phyloP scores from a whole-genome alignment of 2,797 vertebrate species.

The Malacoctenus gilli region DNA sequence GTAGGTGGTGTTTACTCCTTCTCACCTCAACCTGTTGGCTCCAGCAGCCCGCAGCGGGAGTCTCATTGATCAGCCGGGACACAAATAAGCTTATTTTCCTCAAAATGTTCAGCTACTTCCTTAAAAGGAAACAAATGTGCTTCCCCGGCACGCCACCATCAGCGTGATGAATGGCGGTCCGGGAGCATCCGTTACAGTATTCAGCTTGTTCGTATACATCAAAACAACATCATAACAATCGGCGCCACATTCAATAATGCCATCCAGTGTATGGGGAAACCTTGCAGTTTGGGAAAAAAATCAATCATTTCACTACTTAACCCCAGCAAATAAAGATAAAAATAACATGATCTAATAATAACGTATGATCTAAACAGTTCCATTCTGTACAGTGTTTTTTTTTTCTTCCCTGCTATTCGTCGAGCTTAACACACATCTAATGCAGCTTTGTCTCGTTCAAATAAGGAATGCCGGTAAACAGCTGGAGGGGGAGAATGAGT shows the following conservation, averaged over 20 bases:
- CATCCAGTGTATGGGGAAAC: constrained; percentile 76
- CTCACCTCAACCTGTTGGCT: not conserved
- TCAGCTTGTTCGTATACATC: constrained; percentile 49
- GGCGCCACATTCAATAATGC: constrained; percentile 72
- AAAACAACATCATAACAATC: constrained; percentile 33
- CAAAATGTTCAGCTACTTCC: constrained; percentile 19
- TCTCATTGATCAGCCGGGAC: not conserved
- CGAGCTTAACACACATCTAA: constrained; percentile 38
- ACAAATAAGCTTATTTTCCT: constrained; percentile 2
- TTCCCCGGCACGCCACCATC: constrained; percentile 34
- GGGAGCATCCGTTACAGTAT: constrained; percentile 49
- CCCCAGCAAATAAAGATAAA: constrained; percentile 26
- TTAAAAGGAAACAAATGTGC: constrained; percentile 12
- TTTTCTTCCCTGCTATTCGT: constrained; percentile 66
- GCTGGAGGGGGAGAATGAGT: constrained; percentile 24
- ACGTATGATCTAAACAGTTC: too few relatives aligned
- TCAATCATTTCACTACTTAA: constrained; percentile 34
- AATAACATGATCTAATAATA: too few relatives aligned
- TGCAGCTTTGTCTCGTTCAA: constrained; percentile 46
- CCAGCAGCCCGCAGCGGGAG: not conserved
- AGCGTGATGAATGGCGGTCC: constrained; percentile 27
- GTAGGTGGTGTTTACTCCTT: not conserved
- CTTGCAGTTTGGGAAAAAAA: constrained; percentile 25
- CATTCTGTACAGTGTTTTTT: constrained; percentile 55
- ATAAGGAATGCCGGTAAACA: constrained; percentile 58